These are phyloP conservation scores for Mesocricetus auratus DNA, from an alignment of 2,113 vertebrate species.

Conservation along the genomic window DNA sequence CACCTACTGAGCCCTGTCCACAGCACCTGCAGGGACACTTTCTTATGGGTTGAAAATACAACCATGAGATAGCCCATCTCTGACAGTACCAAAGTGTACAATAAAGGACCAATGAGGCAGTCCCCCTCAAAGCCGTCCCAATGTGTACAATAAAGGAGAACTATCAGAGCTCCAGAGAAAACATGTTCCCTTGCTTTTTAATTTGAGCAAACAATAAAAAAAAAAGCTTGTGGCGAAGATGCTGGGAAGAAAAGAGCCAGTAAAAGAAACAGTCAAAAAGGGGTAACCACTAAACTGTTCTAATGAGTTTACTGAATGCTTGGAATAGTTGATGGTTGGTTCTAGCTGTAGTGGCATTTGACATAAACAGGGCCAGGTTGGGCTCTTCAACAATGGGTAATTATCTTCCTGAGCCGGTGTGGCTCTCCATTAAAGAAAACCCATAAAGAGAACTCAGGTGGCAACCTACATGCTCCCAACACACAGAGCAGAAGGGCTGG, in stretches of 20 bases:
- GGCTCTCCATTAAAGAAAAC: not conserved
- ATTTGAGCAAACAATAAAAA: not conserved
- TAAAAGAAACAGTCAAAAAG: not conserved
- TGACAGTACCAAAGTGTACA: not conserved
- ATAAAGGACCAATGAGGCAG: not conserved
- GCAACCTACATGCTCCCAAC: not conserved
- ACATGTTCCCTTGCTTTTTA: not conserved
- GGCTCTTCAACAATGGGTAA: not conserved
- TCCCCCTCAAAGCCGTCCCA: not conserved
- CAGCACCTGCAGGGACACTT: not conserved
- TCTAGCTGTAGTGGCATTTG: not conserved
- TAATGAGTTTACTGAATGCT: not conserved
- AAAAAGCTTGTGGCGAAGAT: not conserved
- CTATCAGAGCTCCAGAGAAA: not conserved
- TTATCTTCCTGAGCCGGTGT: constrained; percentile 7
- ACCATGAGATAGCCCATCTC: not conserved
- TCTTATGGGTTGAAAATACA: not conserved
- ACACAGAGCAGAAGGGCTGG: not conserved
- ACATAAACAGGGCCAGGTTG: not conserved
- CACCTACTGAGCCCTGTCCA: not conserved
- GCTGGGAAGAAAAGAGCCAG: not conserved
- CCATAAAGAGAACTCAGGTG: not conserved
- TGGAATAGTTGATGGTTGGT: not conserved
- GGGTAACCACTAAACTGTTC: not conserved
- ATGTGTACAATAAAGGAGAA: not conserved